Evolutionary conservation across 2,888 invertebrate species (phyloP).

Genomic region (Pammene aurita): DNA sequence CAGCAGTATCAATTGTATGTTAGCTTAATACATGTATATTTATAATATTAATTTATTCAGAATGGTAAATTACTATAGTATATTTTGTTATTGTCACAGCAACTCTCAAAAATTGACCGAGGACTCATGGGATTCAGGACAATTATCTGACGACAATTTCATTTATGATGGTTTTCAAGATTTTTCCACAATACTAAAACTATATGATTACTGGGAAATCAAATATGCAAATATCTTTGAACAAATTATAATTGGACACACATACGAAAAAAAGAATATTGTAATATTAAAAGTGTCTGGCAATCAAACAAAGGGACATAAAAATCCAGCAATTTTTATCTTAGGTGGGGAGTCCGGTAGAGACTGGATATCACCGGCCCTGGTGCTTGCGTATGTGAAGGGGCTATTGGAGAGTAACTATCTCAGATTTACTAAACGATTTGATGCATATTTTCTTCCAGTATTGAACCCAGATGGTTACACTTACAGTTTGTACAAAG

Average conservation of each 20-base stretch:
- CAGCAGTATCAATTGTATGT: slow-evolving; percentile 11
- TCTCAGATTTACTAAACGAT: slow-evolving; percentile 51
- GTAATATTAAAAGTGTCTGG: slow-evolving; percentile 60
- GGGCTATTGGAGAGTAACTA: slow-evolving; percentile 50
- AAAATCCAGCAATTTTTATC: slow-evolving; percentile 61
- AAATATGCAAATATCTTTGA: slow-evolving; percentile 45
- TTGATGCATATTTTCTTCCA: slow-evolving; percentile 69
- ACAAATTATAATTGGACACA: slow-evolving; percentile 59
- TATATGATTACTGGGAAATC: slow-evolving; percentile 15
- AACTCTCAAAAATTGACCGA: neutral
- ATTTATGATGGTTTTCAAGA: slow-evolving; percentile 4
- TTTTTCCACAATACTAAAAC: slow-evolving; percentile 5
- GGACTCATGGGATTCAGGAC: slow-evolving; percentile 5
- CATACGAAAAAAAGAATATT: slow-evolving; percentile 64
- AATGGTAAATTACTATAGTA: neutral
- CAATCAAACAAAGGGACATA: slow-evolving; percentile 43
- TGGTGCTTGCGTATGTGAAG: slow-evolving; percentile 61
- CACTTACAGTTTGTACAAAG: slow-evolving; percentile 59
- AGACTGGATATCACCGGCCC: slow-evolving; percentile 68
- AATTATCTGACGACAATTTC: neutral
- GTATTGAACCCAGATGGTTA: slow-evolving; percentile 77
- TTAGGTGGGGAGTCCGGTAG: slow-evolving; percentile 70
- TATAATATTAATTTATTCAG: neutral
- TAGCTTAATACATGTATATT: neutral
- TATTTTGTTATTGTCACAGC: neutral